Base-by-base conservation (phyloP, 2,888 invertebrate genomes). In the Laothoe populi region DNA sequence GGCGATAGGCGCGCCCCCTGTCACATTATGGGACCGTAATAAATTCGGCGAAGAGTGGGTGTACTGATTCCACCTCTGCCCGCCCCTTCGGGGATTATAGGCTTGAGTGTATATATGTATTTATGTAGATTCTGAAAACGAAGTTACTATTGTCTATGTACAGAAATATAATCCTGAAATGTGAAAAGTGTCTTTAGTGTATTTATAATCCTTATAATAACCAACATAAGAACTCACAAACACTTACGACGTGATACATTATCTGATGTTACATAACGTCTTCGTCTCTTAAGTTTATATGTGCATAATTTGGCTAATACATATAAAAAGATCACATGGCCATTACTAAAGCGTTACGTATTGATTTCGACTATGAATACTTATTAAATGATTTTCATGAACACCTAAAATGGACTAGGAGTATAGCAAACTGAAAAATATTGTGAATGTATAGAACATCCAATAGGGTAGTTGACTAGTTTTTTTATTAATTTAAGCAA, bases 321-420 rank as follows among this genome's bases (percentile, higher is more conserved):
- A 60, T 5, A 63, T 67, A 63, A 65, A 49, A 70, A 65, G 71
- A 67, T 79, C 81, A 81, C 81, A 80, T 77, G 77, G 71, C 64
- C 61, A 70, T 71, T 76, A 73, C 45, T 38, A 64, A 60, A 67
- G 63, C 68, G 70, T 71, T 71, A 72, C 69, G 75, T 71, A 70
- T 75, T 64, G 62, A 74, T 72, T 73, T 70, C 13, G 61, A 60
- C 60, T 61, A 59, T 65, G 65, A 70, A 71, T 70, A 68, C 66
- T 67, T 65, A 68, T 67, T 24, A 49, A 60, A 60, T 60, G 42
- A 53, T 53, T 61, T 60, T 61, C 44, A 48, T 57, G 57, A 35
- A 38, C 57, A 53, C 42, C 19, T 53, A 61, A 53, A 42, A 26
- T 26, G 40, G 53, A 40, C 40, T n/a, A 8, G 11, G 40, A 16